phyloP scores from a whole-genome alignment of 2,797 vertebrate species.

The Pantherophis vulpinus region DNA sequence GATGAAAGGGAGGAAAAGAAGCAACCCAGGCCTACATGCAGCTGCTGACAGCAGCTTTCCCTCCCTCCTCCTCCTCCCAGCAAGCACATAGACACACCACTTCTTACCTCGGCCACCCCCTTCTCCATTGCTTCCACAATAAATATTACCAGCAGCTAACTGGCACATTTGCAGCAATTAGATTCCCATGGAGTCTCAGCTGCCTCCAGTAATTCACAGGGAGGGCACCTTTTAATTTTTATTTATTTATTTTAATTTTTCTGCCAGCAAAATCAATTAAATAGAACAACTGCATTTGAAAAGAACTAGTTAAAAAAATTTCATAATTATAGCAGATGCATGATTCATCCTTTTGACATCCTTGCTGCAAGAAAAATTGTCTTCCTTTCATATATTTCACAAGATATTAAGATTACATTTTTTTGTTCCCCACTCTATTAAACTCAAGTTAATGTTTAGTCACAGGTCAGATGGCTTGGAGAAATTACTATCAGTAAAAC shows the following conservation, averaged over 20 bases:
- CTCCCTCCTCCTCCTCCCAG: slow-evolving; percentile 21
- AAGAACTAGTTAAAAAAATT: slow-evolving; percentile 65
- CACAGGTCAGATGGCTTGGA: not conserved
- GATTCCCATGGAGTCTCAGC: slow-evolving; percentile 63
- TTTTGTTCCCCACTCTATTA: slow-evolving; percentile 4
- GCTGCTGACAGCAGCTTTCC: slow-evolving; percentile 60
- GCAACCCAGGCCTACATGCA: slow-evolving; percentile 63
- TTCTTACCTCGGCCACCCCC: slow-evolving; percentile 11
- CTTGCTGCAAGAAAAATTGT: slow-evolving; percentile 48
- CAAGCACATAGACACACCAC: not conserved
- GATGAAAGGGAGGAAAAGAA: slow-evolving; percentile 66
- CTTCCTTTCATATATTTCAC: slow-evolving; percentile 14
- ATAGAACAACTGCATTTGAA: slow-evolving; percentile 73
- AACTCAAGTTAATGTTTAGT: not conserved
- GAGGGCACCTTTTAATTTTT: slow-evolving; percentile 57
- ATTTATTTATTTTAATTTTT: slow-evolving; percentile 53
- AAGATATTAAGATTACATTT: slow-evolving; percentile 16
- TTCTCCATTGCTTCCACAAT: slow-evolving; percentile 44
- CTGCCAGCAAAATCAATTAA: slow-evolving; percentile 73
- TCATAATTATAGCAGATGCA: slow-evolving; percentile 70
- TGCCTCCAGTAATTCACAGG: slow-evolving; percentile 59
- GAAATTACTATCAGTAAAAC: not conserved
- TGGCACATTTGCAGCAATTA: slow-evolving; percentile 65
- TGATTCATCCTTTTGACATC: slow-evolving; percentile 66
- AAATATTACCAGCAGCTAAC: slow-evolving; percentile 59